Evolutionary conservation across 2,888 invertebrate species (phyloP), one percentile per base, ranked within the genome.

Genomic region (Drosophila formosana): DNA sequence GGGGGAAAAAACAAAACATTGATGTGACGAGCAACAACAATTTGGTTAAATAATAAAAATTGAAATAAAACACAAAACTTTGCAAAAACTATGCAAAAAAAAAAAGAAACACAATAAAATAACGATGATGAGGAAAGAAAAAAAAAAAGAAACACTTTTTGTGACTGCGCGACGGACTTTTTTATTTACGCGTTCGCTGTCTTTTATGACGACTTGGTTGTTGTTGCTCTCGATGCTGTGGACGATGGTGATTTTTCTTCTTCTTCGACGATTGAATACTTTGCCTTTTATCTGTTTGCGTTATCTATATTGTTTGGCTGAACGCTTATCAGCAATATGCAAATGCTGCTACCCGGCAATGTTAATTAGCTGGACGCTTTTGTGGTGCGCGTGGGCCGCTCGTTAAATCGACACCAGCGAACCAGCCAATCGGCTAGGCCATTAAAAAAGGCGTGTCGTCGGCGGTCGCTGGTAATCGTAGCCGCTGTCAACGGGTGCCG

Each of bases 391-490:
- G 68, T 68, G 64, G 72, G 45, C 18, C 68, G 65, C 69, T 73
- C 60, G 56, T 69, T 57, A 72, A 75, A 45, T 26, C 11, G 72
- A 68, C 72, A 72, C 72, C 30, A 30, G 6, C 6, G 7, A 30
- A 30, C 6, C n/a, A n/a, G n/a, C n/a, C n/a, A n/a, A n/a, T n/a
- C n/a, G n/a, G n/a, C n/a, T n/a, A n/a, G n/a, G n/a, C 37, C 37
- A 67, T 62, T 8, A 74, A 41, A 62, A 57, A 50, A 57, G 75
- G 32, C 28, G 68, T 13, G 49, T 11, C 25, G 47, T 13, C 1
- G 82, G 72, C 30, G 82, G 74, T 30, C 76, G 72, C 23, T 77
- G 82, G 60, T 91, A 91, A 32, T 90, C 83, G 66, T 91, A 91
- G 43, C 91, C 89, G 62, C 34, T 0, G 9, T 18, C 34, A 9